Base-by-base conservation (phyloP, 2,888 invertebrate species). In the Spicauda simplicius region DNA sequence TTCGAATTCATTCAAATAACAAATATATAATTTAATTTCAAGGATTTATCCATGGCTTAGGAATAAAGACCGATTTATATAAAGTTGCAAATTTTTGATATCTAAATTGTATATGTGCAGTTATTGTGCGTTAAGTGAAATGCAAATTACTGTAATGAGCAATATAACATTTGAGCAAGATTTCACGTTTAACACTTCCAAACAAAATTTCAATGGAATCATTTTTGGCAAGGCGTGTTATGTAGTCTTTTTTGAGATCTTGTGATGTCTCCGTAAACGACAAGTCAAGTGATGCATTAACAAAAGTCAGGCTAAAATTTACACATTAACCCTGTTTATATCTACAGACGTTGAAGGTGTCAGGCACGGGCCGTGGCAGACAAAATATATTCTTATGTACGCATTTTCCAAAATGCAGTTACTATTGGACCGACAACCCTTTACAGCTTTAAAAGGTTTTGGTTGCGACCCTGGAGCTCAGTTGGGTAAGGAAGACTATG, bases 161-260 rank as follows among this genome's bases (percentile, higher is more conserved):
- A 78, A 72, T 37, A 70, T 74, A 60, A 70, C 25, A 25, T 25
- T n/a, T 25, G 25, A 25, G 25, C 25, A 25, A 25, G 25, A 57
- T 64, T 65, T 25, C 12, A 18, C 33, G 37, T 54, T 30, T 53
- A 54, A 18, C 14, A 25, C 5, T 48, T 56, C 37, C 63, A 60
- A 45, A 60, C 48, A 69, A 64, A 70, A 69, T 71, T 69, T 73
- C 69, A 45, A 56, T 56, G 65, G 64, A 69, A 60, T 69, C 54
- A 62, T 87, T 88, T 91, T 91, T 91, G 92, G 91, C 91, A 92
- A 91, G 91, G 85, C 81, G 83, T 82, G 83, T 81, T 79, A 76
- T 79, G 80, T 86, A 90, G 86, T 89, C 86, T 90, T 83, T 79
- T 76, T 72, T 85, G 91, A 92, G 92, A 91, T 92, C 91, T 83